Percentiles rank a stretch among this genome's conserved stretches.
Evolutionary conservation across 1,140 invertebrate genomes (phyloP).

Genomic region (Ips nitidus): DNA sequence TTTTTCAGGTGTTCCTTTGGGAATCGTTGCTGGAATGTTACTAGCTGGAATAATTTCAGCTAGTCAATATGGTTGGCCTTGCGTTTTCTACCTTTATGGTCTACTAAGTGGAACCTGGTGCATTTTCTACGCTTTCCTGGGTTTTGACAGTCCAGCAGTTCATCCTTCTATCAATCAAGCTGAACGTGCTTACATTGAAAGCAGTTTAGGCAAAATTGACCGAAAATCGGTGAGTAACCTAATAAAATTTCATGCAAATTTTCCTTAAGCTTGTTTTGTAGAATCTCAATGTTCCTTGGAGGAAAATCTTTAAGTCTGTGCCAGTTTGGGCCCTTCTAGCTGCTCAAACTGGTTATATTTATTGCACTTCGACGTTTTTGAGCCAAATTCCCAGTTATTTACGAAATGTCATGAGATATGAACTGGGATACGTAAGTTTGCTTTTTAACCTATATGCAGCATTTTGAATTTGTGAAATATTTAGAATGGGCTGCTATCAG

Average conservation of each 20-base stretch:
- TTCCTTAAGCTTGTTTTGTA: not conserved
- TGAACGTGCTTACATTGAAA: conserved; percentile 66
- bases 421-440: conserved; percentile 64
- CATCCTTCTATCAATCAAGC: conserved; percentile 59
- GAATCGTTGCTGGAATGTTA: conserved; percentile 70
- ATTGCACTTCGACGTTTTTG: conserved; percentile 90
- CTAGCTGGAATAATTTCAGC: conserved; percentile 67
- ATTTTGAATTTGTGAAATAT: not conserved
- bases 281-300: conserved; percentile 68
- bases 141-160: conserved; percentile 65
- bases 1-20: conserved; percentile 67
- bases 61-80: conserved; percentile 70
- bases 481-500: conserved; percentile 73
- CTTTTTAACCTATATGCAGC: not conserved
- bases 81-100: conserved; percentile 77
- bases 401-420: conserved; percentile 74
- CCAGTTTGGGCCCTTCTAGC: conserved; percentile 83
- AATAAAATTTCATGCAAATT: not conserved
- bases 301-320: conserved; percentile 69
- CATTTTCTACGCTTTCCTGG: conserved; percentile 62
- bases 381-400: conserved; percentile 91
- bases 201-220: conserved; percentile 33
- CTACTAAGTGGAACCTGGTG: conserved; percentile 62
- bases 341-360: conserved; percentile 83
- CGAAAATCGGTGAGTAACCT: not conserved